These are phyloP conservation scores for Diplogasteroides magnus DNA, from an alignment of 1,140 invertebrate genomes.

Conservation along the genomic window DNA sequence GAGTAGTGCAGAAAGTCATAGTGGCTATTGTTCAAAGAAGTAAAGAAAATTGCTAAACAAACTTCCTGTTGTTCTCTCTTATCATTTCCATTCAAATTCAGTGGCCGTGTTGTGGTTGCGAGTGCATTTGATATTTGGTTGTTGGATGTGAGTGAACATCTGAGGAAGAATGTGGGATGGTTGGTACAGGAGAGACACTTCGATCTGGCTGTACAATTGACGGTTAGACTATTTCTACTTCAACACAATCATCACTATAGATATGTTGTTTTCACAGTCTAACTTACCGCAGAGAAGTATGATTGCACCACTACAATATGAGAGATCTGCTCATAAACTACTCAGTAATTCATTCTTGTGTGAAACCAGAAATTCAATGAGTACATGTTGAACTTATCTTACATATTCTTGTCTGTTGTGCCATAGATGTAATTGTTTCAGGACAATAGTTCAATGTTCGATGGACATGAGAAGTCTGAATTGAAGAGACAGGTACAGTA, in stretches of 20 bases:
- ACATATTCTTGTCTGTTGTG: too few relatives aligned
- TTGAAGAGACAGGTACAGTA: conserved; percentile 18
- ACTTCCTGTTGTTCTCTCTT: too few relatives aligned
- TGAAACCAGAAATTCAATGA: too few relatives aligned
- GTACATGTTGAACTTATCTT: too few relatives aligned
- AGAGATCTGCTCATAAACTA: too few relatives aligned
- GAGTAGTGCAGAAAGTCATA: too few relatives aligned
- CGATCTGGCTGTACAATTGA: conserved; percentile 24
- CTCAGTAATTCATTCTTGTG: too few relatives aligned
- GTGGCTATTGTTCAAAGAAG: too few relatives aligned
- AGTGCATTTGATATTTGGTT: conserved; percentile 15
- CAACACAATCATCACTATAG: neutral
- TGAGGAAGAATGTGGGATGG: conserved; percentile 22
- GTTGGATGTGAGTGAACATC: conserved; percentile 11
- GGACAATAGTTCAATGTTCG: conserved; percentile 18
- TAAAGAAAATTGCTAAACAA: too few relatives aligned
- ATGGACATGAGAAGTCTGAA: conserved; percentile 17
- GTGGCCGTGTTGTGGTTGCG: conserved; percentile 17
- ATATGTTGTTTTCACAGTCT: conserved; percentile 2
- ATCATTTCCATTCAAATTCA: neutral
- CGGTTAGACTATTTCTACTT: conserved; percentile 13
- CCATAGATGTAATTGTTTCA: too few relatives aligned
- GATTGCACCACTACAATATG: too few relatives aligned
- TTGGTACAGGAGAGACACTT: conserved; percentile 22
- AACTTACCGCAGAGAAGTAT: too few relatives aligned